phyloP scores from a whole-genome alignment of 2,797 vertebrate genomes.

The Sebastes trivittatus region DNA sequence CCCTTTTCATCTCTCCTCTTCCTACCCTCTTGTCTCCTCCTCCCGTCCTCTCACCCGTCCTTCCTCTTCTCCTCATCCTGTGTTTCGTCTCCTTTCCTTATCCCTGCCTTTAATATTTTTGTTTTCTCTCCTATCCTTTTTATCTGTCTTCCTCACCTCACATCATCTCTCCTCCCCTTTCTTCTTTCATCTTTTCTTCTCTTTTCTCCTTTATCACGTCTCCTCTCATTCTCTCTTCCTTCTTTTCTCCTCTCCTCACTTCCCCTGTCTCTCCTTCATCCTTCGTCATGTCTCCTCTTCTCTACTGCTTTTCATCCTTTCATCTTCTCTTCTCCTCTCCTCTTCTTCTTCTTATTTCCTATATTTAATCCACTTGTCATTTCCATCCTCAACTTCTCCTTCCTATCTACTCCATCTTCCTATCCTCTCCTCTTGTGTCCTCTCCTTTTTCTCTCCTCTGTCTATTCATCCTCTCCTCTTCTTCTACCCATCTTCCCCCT shows the following conservation, averaged over 20 bases:
- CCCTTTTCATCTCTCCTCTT: no score
- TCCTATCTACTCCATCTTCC: background rate
- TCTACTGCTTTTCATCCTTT: background rate
- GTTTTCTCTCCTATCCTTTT: background rate
- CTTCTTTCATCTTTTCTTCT: no score
- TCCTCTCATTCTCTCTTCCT: no score
- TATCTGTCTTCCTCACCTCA: background rate
- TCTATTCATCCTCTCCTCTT: background rate
- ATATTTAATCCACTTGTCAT: background rate
- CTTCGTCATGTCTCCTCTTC: background rate
- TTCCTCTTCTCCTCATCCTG: no score
- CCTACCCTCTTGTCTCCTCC: background rate
- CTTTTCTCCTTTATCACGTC: no score
- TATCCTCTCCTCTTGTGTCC: background rate
- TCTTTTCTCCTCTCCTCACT: no score
- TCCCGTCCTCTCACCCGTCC: background rate
- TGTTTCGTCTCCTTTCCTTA: no score
- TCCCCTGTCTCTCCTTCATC: background rate
- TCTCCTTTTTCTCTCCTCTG: background rate
- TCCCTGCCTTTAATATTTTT: no score
- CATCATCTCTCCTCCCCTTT: background rate
- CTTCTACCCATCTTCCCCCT: background rate
- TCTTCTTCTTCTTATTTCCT: background rate
- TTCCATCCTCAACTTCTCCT: background rate
- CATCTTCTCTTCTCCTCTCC: background rate